phyloP scores from a whole-genome alignment of 2,113 vertebrate genomes.

The Trematomus loennbergii region DNA sequence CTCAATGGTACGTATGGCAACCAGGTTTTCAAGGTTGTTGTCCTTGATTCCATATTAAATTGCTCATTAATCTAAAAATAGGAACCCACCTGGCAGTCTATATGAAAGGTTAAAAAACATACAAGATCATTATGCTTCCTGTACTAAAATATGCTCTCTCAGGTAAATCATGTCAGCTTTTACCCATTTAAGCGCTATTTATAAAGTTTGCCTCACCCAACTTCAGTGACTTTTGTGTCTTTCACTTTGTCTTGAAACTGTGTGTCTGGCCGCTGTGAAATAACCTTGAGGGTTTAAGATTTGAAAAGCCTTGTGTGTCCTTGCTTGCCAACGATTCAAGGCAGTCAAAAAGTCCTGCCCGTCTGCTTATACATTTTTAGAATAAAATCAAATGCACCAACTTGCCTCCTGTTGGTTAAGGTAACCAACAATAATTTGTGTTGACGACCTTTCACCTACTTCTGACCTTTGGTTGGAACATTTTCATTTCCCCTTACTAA shows the following conservation, averaged over 20 bases:
- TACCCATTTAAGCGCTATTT: background rate
- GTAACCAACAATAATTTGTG: background rate
- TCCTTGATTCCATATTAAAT: background rate
- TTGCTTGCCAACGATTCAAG: background rate
- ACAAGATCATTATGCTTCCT: background rate
- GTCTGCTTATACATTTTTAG: constrained; percentile 4
- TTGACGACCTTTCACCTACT: constrained; percentile 8
- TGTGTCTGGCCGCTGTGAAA: background rate
- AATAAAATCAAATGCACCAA: background rate
- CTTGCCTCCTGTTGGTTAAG: background rate
- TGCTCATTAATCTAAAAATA: background rate
- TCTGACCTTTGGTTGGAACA: background rate
- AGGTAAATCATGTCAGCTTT: background rate
- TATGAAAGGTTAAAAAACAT: background rate
- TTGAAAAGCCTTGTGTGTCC: background rate
- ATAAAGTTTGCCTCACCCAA: background rate
- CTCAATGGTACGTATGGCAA: constrained; percentile 87
- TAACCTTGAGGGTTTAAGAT: constrained; percentile 8
- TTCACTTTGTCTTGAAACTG: background rate
- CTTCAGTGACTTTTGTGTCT: background rate
- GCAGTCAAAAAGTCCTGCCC: background rate
- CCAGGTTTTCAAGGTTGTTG: background rate
- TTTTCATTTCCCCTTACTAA: background rate
- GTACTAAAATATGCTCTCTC: background rate
- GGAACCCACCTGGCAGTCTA: background rate